These are phyloP conservation scores for Cheiracanthium punctorium DNA, from an alignment of 2,888 invertebrate genomes.

Conservation along the genomic window DNA sequence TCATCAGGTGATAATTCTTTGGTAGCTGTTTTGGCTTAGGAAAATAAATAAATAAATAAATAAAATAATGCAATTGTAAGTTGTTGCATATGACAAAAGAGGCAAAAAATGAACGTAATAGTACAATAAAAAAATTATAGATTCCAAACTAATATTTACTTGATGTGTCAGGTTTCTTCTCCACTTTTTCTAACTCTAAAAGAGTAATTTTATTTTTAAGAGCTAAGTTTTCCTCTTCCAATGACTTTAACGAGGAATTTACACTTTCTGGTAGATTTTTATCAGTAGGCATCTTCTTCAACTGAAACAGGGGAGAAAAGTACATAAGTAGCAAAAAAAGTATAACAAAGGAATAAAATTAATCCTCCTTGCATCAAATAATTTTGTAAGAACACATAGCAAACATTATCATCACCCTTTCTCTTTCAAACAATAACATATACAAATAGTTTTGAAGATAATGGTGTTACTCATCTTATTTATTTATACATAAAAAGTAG, in stretches of 20 bases:
- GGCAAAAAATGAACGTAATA: neutral
- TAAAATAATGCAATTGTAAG: neutral
- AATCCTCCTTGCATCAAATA: too few relatives aligned
- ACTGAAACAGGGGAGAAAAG: neutral
- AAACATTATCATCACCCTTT: neutral
- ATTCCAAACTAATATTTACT: slow-evolving; percentile 24
- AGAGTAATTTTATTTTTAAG: slow-evolving; percentile 43
- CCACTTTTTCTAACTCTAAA: slow-evolving; percentile 12
- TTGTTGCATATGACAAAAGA: neutral
- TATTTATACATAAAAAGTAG: too few relatives aligned
- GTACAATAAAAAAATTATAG: neutral
- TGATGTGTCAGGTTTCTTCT: slow-evolving; percentile 27
- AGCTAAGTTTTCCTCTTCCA: slow-evolving; percentile 52
- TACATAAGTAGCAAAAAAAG: too few relatives aligned
- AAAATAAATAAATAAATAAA: neutral
- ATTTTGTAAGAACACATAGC: too few relatives aligned
- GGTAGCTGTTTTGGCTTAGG: neutral
- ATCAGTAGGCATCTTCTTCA: neutral
- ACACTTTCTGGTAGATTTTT: neutral
- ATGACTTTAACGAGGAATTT: slow-evolving; percentile 19
- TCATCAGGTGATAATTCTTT: neutral
- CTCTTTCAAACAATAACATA: too few relatives aligned
- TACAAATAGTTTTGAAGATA: too few relatives aligned
- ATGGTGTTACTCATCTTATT: too few relatives aligned
- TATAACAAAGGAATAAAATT: too few relatives aligned